A percentile compares a stretch with the other conserved stretches of the same genome.
These are phyloP conservation scores for Enoplosus armatus DNA, from an alignment of 2,797 vertebrate species.

Conservation along the genomic window DNA sequence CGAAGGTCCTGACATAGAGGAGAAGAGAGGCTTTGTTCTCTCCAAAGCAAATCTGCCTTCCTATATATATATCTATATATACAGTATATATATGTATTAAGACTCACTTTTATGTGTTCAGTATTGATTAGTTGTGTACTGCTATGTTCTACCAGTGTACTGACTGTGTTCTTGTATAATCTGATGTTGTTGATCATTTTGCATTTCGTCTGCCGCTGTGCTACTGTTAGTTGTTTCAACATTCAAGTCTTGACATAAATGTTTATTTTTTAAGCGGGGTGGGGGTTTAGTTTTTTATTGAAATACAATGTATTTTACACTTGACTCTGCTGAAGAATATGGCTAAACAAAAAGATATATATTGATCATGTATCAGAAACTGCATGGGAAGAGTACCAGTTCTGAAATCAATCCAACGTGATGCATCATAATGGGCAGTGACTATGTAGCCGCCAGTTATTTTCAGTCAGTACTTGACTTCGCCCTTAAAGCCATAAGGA, in stretches of 20 bases:
- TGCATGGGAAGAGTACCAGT: conserved; percentile 26
- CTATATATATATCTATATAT: conserved; percentile 74
- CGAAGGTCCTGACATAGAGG: conserved; percentile 38
- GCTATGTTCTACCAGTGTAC: conserved; percentile 77
- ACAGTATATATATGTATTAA: conserved; percentile 72
- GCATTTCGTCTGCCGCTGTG: conserved; percentile 76
- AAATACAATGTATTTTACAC: conserved; percentile 61
- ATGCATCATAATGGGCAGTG: conserved; percentile 52
- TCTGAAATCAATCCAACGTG: conserved; percentile 20
- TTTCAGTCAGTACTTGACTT: conserved; percentile 66
- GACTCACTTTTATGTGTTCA: conserved; percentile 74
- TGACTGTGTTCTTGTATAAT: conserved; percentile 76
- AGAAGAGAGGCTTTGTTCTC: conserved; percentile 61
- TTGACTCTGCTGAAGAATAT: conserved; percentile 37
- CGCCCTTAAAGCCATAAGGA: conserved; percentile 69
- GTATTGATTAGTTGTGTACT: conserved; percentile 79
- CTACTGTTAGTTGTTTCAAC: conserved; percentile 76
- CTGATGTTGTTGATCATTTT: conserved; percentile 74
- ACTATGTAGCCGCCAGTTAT: conserved; percentile 68
- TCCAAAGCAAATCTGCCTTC: conserved; percentile 76
- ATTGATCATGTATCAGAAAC: conserved; percentile 30
- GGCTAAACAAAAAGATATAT: conserved; percentile 39
- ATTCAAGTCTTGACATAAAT: conserved; percentile 79
- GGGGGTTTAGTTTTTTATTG: conserved; percentile 61
- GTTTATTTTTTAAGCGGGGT: conserved; percentile 75